Percentiles rank a stretch among this genome's conserved stretches.
Evolutionary conservation across 2,888 invertebrate species (phyloP).

Genomic region (Lissonota sp.): DNA sequence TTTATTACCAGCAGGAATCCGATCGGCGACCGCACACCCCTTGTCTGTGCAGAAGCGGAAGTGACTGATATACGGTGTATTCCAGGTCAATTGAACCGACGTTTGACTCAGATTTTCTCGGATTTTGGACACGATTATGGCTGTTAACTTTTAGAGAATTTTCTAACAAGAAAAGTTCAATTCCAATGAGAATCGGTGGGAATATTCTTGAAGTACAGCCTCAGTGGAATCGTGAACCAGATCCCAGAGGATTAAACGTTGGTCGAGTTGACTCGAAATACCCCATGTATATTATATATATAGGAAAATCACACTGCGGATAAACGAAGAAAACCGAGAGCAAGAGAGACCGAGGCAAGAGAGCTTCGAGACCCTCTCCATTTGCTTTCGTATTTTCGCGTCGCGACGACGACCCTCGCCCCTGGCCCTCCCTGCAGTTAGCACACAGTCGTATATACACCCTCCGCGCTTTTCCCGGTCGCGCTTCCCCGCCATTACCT

Average conservation of each 20-base stretch:
- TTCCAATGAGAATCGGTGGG: too few relatives aligned
- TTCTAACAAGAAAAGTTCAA: too few relatives aligned
- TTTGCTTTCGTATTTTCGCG: slow-evolving; percentile 75
- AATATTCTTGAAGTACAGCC: too few relatives aligned
- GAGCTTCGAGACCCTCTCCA: slow-evolving; percentile 73
- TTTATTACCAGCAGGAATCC: slow-evolving; percentile 68
- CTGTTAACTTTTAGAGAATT: too few relatives aligned
- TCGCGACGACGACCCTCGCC: slow-evolving; percentile 58
- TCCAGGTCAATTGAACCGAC: too few relatives aligned
- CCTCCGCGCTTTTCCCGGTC: slow-evolving; percentile 52
- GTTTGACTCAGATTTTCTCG: too few relatives aligned
- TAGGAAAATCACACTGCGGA: slow-evolving; percentile 49
- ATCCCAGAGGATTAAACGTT: too few relatives aligned
- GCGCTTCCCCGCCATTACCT: slow-evolving; percentile 62
- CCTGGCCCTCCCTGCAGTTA: slow-evolving; percentile 44
- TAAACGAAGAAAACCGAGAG: slow-evolving; percentile 66
- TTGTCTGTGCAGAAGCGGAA: neutral
- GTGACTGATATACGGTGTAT: neutral
- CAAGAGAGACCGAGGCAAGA: slow-evolving; percentile 63
- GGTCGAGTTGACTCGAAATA: neutral
- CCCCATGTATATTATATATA: neutral
- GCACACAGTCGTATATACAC: slow-evolving; percentile 52
- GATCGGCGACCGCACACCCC: slow-evolving; percentile 35
- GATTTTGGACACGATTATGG: too few relatives aligned
- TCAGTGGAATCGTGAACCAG: too few relatives aligned